phyloP scores from a whole-genome alignment of 2,113 vertebrate species.

The Brachyistius frenatus region DNA sequence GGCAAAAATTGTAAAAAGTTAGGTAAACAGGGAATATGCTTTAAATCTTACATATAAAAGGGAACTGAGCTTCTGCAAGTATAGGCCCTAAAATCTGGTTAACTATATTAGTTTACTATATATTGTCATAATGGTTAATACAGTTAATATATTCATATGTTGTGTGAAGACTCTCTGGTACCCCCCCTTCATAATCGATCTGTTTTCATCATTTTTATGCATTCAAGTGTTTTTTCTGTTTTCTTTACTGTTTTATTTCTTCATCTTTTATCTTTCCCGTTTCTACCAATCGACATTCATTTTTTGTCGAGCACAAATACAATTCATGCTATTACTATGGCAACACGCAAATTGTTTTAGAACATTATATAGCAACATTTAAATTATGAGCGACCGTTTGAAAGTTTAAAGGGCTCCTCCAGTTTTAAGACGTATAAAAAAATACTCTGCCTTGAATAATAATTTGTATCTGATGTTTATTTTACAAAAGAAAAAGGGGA shows the following conservation, averaged over 20 bases:
- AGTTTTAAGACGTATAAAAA: neutral
- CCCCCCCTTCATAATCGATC: neutral
- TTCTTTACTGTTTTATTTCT: neutral
- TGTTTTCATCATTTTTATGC: neutral
- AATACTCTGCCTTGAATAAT: constrained; percentile 12
- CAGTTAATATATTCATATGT: neutral
- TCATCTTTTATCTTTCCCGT: neutral
- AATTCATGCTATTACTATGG: neutral
- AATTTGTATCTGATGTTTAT: no score
- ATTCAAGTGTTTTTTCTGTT: neutral
- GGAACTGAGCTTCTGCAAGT: no score
- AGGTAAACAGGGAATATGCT: neutral
- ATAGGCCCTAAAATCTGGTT: neutral
- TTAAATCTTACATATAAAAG: neutral
- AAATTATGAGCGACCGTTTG: neutral
- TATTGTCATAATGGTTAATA: neutral
- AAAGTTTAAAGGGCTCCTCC: neutral
- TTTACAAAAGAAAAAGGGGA: no score
- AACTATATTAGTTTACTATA: neutral
- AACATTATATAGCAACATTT: neutral
- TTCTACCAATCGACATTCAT: neutral
- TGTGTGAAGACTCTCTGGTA: neutral
- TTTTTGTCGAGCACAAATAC: neutral
- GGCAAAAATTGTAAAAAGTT: neutral
- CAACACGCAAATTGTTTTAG: constrained; percentile 12